Conservation (phyloP, 1,140 invertebrate genomes). For the Drosophila melanica region DNA sequence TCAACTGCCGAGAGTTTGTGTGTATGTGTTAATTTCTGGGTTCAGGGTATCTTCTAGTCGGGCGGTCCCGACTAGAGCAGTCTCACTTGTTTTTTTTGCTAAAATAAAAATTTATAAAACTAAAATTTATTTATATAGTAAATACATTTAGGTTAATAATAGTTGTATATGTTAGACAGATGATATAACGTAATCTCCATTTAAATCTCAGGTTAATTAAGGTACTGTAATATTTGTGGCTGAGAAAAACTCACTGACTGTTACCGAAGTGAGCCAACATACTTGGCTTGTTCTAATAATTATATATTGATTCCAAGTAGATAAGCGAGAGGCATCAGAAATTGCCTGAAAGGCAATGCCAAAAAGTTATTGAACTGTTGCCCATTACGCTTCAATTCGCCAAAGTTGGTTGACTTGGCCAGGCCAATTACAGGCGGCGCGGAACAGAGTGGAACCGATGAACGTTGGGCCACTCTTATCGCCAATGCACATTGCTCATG, state of each 20-base stretch:
- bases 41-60: too few relatives aligned
- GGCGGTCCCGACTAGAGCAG: too few relatives aligned
- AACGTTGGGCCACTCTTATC: slow-evolving; percentile 55
- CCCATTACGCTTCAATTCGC: slow-evolving; percentile 72
- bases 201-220: too few relatives aligned
- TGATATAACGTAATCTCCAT: too few relatives aligned
- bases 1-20: too few relatives aligned
- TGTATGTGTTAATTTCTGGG: too few relatives aligned
- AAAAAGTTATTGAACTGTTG: slow-evolving; percentile 80
- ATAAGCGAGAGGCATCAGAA: slow-evolving; percentile 23
- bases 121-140: too few relatives aligned
- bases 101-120: too few relatives aligned
- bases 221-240: neutral
- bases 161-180: too few relatives aligned
- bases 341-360: slow-evolving; percentile 46
- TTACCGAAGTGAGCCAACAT: neutral
- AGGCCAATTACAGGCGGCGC: slow-evolving; percentile 55
- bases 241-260: slow-evolving; percentile 1
- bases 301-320: slow-evolving; percentile 21
- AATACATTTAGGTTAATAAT: too few relatives aligned
- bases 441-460: neutral
- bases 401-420: slow-evolving; percentile 66
- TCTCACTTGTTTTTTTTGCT: too few relatives aligned
- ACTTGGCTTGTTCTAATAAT: slow-evolving; percentile 27
- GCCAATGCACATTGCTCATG: slow-evolving; percentile 74